Percentiles rank a stretch among this genome's conserved stretches.
phyloP scores from a whole-genome alignment of 1,140 invertebrate species.

The Heliconius nattereri region DNA sequence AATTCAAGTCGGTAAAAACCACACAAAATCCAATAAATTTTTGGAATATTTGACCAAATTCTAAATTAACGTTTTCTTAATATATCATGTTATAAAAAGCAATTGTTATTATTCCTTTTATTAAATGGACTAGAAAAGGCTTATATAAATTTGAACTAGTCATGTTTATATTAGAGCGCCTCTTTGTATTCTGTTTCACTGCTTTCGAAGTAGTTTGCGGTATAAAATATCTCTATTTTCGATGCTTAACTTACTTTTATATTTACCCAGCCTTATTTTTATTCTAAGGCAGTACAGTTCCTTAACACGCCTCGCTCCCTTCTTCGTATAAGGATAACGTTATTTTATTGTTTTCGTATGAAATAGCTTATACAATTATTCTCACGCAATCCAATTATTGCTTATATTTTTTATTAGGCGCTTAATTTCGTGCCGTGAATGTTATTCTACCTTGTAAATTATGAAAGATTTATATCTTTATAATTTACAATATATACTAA shows the following conservation, averaged over 20 bases:
- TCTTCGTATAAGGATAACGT: slow-evolving; percentile 1
- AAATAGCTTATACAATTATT: slow-evolving; percentile 46
- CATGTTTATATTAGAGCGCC: neutral
- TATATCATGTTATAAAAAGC: neutral
- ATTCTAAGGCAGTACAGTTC: neutral
- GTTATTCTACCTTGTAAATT: neutral
- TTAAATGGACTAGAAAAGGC: neutral
- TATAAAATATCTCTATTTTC: slow-evolving; percentile 1
- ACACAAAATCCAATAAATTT: too few species aligned
- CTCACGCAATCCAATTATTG: slow-evolving; percentile 54
- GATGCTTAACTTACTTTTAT: neutral
- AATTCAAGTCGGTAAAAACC: too few species aligned
- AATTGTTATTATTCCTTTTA: neutral
- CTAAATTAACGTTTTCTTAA: too few species aligned
- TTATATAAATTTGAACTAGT: neutral
- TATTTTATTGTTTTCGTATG: slow-evolving; percentile 38
- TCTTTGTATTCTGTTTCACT: slow-evolving; percentile 7
- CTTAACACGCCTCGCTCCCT: neutral
- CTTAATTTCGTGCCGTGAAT: slow-evolving; percentile 21
- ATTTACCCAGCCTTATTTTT: slow-evolving; percentile 17
- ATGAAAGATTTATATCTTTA: too few species aligned
- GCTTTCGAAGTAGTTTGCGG: neutral
- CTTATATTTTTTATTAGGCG: slow-evolving; percentile 55
- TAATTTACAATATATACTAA: too few species aligned
- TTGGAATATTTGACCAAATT: too few species aligned